Evolutionary conservation across 2,888 invertebrate species (phyloP).

Genomic region (Sialis lutaria): DNA sequence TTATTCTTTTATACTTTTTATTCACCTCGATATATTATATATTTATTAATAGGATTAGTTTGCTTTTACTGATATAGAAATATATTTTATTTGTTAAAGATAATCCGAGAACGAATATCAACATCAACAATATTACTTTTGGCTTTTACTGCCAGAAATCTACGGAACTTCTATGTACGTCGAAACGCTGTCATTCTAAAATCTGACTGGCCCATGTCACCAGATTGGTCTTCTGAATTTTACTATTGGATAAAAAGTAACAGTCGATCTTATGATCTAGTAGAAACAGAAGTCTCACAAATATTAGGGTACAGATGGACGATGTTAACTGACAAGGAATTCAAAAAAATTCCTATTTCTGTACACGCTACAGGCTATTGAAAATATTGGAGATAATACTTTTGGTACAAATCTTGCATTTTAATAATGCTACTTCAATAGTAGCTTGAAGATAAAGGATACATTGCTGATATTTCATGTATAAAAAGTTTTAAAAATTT

Average conservation of each 20-base stretch:
- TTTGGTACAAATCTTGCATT: too few relatives aligned
- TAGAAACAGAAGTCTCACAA: slow-evolving; percentile 49
- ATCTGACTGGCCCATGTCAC: slow-evolving; percentile 48
- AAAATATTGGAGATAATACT: neutral
- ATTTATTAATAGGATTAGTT: too few relatives aligned
- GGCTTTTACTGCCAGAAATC: slow-evolving; percentile 41
- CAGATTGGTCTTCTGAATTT: slow-evolving; percentile 50
- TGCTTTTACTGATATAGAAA: neutral
- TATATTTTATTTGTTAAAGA: slow-evolving; percentile 22
- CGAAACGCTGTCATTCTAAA: slow-evolving; percentile 52
- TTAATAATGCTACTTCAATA: too few relatives aligned
- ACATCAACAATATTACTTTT: slow-evolving; percentile 57
- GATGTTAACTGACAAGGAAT: slow-evolving; percentile 45
- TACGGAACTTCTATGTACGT: slow-evolving; percentile 45
- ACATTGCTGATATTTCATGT: too few relatives aligned
- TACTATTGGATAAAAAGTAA: slow-evolving; percentile 43
- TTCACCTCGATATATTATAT: too few relatives aligned
- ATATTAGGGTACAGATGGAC: slow-evolving; percentile 50
- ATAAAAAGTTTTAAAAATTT: too few relatives aligned
- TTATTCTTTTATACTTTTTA: too few relatives aligned
- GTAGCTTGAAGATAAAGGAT: too few relatives aligned
- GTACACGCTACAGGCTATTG: slow-evolving; percentile 5
- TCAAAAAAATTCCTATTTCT: slow-evolving; percentile 25
- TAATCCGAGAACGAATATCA: slow-evolving; percentile 58
- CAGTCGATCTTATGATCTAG: slow-evolving; percentile 42